Conservation (phyloP, 2,113 vertebrate species). For the Jaculus jaculus region DNA sequence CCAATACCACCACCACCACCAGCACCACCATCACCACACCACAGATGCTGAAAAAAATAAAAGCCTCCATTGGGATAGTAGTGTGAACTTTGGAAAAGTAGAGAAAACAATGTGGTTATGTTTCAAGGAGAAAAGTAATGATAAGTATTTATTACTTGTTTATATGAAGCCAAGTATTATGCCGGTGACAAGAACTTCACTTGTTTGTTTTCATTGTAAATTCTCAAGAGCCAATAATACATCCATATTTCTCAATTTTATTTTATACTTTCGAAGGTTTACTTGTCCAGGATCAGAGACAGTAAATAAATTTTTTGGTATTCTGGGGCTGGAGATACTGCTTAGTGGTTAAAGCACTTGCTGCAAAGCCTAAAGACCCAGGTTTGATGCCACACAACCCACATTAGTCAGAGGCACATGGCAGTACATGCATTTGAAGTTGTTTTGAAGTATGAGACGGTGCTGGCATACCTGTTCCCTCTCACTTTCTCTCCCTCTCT, state of each 20-base stretch:
- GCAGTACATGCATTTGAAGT: too few species aligned
- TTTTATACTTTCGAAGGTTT: slow-evolving; percentile 5
- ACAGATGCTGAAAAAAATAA: too few species aligned
- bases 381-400: too few species aligned
- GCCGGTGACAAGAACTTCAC: background rate
- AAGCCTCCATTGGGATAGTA: background rate
- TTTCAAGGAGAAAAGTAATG: slow-evolving; percentile 9
- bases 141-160: background rate
- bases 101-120: background rate
- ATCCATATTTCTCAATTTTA: slow-evolving; percentile 11
- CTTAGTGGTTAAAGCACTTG: too few species aligned
- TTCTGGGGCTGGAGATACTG: background rate
- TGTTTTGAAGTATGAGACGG: too few species aligned
- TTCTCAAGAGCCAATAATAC: background rate
- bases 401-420: too few species aligned
- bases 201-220: background rate
- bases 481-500: too few species aligned
- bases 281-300: background rate
- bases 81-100: background rate
- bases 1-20: too few species aligned
- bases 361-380: too few species aligned
- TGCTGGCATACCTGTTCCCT: too few species aligned
- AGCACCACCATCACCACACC: too few species aligned
- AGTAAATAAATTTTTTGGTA: background rate
- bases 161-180: background rate